Conservation (phyloP, 2,113 vertebrate species). For the Vulpes lagopus region DNA sequence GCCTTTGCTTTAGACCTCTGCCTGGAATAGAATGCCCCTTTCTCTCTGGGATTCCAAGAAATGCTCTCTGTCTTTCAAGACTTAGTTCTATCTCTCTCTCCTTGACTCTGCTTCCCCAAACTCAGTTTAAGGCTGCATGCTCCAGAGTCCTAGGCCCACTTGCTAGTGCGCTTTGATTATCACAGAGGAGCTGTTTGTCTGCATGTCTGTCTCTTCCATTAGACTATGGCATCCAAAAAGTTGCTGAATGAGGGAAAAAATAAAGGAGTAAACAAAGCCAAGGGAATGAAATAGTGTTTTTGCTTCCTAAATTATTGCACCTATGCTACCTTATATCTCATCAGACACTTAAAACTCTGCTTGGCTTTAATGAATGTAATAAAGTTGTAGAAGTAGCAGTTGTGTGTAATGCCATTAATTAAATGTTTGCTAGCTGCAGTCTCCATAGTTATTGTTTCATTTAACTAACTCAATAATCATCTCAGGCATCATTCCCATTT, state of each 20-base stretch:
- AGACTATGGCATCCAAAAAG: background rate
- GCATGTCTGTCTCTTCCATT: background rate
- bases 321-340: background rate
- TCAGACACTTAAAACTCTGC: background rate
- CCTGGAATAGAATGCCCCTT: background rate
- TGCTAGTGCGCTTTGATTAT: background rate
- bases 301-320: background rate
- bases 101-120: background rate
- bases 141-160: background rate
- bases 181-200: background rate
- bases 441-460: background rate
- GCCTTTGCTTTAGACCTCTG: background rate
- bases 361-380: slow-evolving; percentile 19
- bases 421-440: background rate
- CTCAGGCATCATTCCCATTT: background rate
- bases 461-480: background rate
- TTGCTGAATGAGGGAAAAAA: background rate
- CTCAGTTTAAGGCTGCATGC: background rate
- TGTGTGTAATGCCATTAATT: background rate
- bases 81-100: background rate
- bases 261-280: background rate
- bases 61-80: background rate
- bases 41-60: background rate
- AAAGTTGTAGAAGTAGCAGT: background rate
- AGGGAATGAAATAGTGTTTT: background rate